Evolutionary conservation across 2,888 invertebrate genomes (phyloP), one percentile per base, ranked within the genome.

Genomic region (Dendrolimus houi): DNA sequence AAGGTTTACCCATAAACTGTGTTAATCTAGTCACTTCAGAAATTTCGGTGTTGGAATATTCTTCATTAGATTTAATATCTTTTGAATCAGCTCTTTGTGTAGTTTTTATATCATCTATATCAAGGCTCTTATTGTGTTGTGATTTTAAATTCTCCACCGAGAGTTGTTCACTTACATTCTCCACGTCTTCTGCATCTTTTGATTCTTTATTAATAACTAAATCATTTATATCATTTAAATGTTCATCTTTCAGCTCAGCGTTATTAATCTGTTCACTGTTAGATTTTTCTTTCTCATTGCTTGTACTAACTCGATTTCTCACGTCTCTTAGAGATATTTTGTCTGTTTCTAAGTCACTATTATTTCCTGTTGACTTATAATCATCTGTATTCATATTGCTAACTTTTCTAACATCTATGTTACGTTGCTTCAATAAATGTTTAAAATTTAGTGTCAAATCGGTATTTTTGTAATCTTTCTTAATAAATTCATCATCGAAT

Each of bases 201-300:
- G 41, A n/a, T 54, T 59, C 56, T 53, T 54, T 42, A 1, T 55
- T 8, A 8, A 1, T 42, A 52, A 55, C 56, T 55, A 40, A 55
- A 10, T 52, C 9, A 10, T 9, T 9, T 8, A 10, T 58, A 1
- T 17, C 52, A 56, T 55, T 60, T 54, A 9, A 52, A 55, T 52
- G 62, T 54, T 29, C 60, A 55, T 1, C 52, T 53, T 1, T 62
- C 54, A 9, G 52, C 59, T 9, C 41, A 41, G 41, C 42, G 42
- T 55, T 42, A 14, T 8, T 55, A 42, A 14, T 17, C n/a, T 55
- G 1, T 14, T 13, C 42, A 8, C 42, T 29, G 9, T 40, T 55
- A 41, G n/a, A 41, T 10, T 7, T 7, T 9, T 14, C 13, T 42
- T 42, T 55, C 13, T 55, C 55, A 29, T 29, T 29, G 29, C 29